Conservation (phyloP, 1,140 invertebrate species). For the Acyrthosiphon pisum region DNA sequence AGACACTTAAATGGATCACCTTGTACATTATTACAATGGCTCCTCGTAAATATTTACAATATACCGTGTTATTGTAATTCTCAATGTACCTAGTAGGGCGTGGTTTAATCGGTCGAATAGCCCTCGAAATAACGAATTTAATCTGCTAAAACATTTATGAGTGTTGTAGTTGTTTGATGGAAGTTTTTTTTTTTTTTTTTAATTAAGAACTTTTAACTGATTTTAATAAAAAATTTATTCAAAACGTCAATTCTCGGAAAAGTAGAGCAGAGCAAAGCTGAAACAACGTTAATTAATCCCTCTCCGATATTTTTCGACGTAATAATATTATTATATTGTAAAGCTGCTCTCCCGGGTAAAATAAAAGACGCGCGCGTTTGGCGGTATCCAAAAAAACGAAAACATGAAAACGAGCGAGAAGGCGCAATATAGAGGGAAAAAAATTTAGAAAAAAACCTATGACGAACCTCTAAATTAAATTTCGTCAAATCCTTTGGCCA, state of each 20-base stretch:
- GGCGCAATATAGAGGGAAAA: background rate
- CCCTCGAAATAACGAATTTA: background rate
- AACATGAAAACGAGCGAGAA: background rate
- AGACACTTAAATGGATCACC: background rate
- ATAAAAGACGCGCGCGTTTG: background rate
- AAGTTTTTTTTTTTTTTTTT: background rate
- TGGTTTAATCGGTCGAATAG: background rate
- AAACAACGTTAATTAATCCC: background rate
- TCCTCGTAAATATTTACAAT: background rate
- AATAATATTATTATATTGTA: background rate
- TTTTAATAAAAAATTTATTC: background rate
- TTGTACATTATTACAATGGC: background rate
- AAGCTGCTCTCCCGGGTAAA: no score
- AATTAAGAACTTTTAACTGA: background rate
- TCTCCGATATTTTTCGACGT: background rate
- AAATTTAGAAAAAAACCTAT: background rate
- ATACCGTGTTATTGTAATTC: background rate
- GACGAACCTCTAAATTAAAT: slow-evolving; percentile 4
- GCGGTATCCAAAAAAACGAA: background rate
- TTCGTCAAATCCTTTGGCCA: background rate
- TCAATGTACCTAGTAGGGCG: background rate
- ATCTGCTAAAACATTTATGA: background rate
- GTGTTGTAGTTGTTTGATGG: background rate
- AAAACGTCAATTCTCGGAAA: background rate
- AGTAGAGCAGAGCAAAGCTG: background rate